Percentiles rank a stretch among this genome's conserved stretches.
Conservation (phyloP, 1,140 invertebrate genomes). For the Homarus americanus region DNA sequence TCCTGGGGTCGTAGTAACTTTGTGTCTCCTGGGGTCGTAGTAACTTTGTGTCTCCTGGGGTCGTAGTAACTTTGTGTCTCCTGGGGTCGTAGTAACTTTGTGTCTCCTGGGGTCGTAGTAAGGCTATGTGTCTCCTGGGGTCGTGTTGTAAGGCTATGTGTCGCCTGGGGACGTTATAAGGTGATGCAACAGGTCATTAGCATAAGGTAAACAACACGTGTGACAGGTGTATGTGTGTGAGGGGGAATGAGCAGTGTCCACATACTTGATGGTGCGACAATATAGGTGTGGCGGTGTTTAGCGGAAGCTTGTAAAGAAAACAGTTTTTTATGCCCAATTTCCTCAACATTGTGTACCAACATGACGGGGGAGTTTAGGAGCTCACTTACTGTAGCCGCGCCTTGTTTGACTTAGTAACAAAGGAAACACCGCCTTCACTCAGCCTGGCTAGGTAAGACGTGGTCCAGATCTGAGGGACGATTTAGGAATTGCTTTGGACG, state of each 20-base stretch:
- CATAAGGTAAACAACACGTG: constrained; percentile 49
- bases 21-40: too few species aligned
- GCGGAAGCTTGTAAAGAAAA: constrained; percentile 54
- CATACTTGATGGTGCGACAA: constrained; percentile 43
- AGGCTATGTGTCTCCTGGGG: background rate
- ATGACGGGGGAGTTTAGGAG: constrained; percentile 44
- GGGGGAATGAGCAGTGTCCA: constrained; percentile 11
- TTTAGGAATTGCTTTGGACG: too few species aligned
- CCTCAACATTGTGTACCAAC: constrained; percentile 46
- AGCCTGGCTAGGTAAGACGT: too few species aligned
- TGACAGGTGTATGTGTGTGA: too few species aligned
- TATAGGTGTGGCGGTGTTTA: constrained; percentile 48
- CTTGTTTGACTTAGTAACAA: constrained; percentile 49
- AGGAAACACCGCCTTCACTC: constrained; percentile 43
- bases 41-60: background rate
- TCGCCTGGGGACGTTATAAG: background rate
- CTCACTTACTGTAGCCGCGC: constrained; percentile 52
- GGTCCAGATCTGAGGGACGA: too few species aligned
- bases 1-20: too few species aligned
- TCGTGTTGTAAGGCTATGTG: background rate
- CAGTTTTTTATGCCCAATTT: constrained; percentile 61
- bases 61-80: background rate
- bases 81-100: background rate
- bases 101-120: background rate
- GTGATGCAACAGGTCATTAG: constrained; percentile 39